phyloP scores from a whole-genome alignment of 2,113 vertebrate genomes.

The Danio rerio region DNA sequence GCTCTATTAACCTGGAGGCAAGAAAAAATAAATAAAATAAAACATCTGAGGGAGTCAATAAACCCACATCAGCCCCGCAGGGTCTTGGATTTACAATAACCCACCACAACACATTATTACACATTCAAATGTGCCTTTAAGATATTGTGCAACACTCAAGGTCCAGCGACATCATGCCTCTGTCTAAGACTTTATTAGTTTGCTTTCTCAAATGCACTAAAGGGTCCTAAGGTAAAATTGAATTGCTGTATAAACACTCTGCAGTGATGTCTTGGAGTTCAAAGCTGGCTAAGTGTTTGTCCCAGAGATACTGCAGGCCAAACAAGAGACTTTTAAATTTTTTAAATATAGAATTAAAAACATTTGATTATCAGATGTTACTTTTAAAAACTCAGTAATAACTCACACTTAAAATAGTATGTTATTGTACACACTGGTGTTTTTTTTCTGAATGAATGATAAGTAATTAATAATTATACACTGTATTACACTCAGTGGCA shows the following conservation, averaged over 20 bases:
- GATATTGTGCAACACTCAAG: constrained; percentile 54
- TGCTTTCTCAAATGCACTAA: constrained; percentile 24
- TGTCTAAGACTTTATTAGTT: constrained; percentile 52
- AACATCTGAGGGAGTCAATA: constrained; percentile 77
- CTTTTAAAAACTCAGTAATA: no score
- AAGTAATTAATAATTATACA: no score
- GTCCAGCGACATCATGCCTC: constrained; percentile 44
- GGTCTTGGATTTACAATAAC: constrained; percentile 77
- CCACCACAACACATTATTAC: constrained; percentile 80
- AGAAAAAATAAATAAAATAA: constrained; percentile 55
- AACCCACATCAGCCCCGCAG: constrained; percentile 68
- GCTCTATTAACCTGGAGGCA: constrained; percentile 69
- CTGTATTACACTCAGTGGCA: no score
- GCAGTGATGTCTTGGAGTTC: neutral
- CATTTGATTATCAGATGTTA: neutral
- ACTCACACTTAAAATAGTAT: no score
- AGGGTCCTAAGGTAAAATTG: constrained; percentile 18
- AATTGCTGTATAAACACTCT: constrained; percentile 37
- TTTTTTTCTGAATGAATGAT: no score
- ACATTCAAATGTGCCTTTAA: constrained; percentile 68
- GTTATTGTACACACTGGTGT: no score
- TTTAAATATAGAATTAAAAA: no score
- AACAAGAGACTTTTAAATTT: neutral
- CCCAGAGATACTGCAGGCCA: constrained; percentile 1
- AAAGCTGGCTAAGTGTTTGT: constrained; percentile 9